Conservation (phyloP, 2,113 vertebrate genomes). For the Lethenteron reissneri region DNA sequence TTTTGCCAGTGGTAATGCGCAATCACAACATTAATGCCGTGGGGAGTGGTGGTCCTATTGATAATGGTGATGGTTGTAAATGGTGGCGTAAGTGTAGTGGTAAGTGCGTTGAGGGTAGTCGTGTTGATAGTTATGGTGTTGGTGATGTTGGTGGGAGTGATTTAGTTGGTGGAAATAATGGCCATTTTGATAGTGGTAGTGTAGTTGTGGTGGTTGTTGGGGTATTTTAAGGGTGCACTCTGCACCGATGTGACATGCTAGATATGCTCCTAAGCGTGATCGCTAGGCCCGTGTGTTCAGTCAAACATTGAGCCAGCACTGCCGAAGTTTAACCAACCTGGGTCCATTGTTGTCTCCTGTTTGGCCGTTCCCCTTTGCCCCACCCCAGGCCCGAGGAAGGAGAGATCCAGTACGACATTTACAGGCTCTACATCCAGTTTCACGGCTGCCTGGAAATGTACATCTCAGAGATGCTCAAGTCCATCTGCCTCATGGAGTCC, state of each 20-base stretch:
- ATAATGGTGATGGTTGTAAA: no score
- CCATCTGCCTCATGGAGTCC: slow-evolving; percentile 73
- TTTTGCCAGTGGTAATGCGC: no score
- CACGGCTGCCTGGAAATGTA: slow-evolving; percentile 98
- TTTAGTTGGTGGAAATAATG: no score
- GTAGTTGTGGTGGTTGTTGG: neutral
- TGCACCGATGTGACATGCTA: neutral
- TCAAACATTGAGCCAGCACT: slow-evolving; percentile 2
- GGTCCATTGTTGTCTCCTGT: slow-evolving; percentile 11
- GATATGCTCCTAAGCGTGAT: neutral
- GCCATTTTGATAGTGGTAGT: neutral
- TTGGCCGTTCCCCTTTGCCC: slow-evolving; percentile 15
- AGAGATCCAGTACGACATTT: slow-evolving; percentile 95
- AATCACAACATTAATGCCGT: no score
- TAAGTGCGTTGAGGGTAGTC: no score
- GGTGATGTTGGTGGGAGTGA: no score
- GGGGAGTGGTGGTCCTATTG: no score
- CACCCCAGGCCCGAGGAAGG: slow-evolving; percentile 67
- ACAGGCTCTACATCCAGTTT: slow-evolving; percentile 80
- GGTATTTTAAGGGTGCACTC: neutral
- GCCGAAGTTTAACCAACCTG: slow-evolving; percentile 2
- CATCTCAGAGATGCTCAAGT: slow-evolving; percentile 93
- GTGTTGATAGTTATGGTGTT: no score
- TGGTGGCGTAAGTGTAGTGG: no score
- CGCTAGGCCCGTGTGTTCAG: neutral